Base-by-base conservation (phyloP, 2,888 invertebrate species). In the Agrotis ipsilon region DNA sequence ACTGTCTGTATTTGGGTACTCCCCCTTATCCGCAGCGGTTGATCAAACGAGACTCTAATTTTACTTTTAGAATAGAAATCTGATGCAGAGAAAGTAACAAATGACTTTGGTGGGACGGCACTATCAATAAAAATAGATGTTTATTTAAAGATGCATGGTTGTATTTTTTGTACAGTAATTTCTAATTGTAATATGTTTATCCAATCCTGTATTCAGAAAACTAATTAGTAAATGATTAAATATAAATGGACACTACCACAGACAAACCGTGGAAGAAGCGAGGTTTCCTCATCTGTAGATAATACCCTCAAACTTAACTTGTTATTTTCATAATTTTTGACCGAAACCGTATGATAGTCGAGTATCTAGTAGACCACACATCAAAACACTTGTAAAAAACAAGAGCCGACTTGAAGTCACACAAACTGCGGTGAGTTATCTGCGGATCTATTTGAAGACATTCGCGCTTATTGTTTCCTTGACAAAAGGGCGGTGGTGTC, bases 381-480 rank as follows among this genome's bases (percentile, higher is more conserved):
- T 72, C 55, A 76, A 49, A 76, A 57, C 14, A 24, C 55, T 57
- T 57, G 55, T 45, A 51, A 51, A 72, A 72, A 77, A 72, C 32
- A 49, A 49, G 24, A 14, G 14, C n/a, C 54, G 54, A 72, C 65
- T 65, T 58, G 65, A 72, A 57, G 68, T 60, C 78, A 55, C 74
- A 61, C 63, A 77, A 75, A 75, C 72, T 75, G 59, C 62, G 72
- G 76, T 82, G 85, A 87, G 83, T 86, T 88, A 89, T 88, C 90
- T 82, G 19, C 84, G 81, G 83, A 87, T 88, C 88, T 89, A 85
- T 88, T 87, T 86, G 86, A 88, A 90, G 91, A 88, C 89, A 87
- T 90, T 86, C 85, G 63, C 83, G 84, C 88, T 89, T 89, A 91
- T 91, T 91, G 91, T 91, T 91, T 90, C 86, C 87, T 87, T 84